phyloP scores from a whole-genome alignment of 2,797 vertebrate species.

The Periparus ater region DNA sequence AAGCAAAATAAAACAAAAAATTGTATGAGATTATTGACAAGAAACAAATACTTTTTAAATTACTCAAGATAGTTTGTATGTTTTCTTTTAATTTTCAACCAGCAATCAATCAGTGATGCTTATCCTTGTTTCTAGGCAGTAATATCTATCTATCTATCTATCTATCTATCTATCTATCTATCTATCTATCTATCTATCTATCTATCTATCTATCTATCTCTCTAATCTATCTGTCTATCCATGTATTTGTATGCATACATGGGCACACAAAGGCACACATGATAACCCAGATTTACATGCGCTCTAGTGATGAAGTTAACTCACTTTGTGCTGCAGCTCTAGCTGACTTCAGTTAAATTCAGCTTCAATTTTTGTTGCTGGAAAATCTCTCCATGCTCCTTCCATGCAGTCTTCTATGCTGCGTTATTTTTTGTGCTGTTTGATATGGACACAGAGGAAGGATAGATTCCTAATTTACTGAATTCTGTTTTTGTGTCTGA shows the following conservation, averaged over 20 bases:
- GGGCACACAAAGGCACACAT: not conserved
- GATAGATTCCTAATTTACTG: not conserved
- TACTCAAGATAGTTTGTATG: not conserved
- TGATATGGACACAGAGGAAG: not conserved
- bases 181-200: not conserved
- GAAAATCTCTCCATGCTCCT: not conserved
- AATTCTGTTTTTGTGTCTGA: not conserved
- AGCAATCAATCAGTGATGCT: not conserved
- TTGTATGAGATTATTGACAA: not conserved
- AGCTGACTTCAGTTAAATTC: not conserved
- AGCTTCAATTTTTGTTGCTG: not conserved
- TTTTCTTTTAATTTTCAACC: not conserved
- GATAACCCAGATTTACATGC: not conserved
- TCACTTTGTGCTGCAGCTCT: not conserved
- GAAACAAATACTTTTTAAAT: not conserved
- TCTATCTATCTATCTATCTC: not conserved
- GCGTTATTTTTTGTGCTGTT: not conserved
- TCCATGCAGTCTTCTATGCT: not conserved
- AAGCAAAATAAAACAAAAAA: not conserved
- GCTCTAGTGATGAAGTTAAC: not conserved
- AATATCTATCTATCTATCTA: not conserved
- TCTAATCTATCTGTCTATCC: not conserved
- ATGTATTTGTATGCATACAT: rapidly evolving
- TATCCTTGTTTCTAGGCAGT: not conserved
- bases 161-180: not conserved